phyloP scores from a whole-genome alignment of 2,113 vertebrate species.

The Perccottus glenii region DNA sequence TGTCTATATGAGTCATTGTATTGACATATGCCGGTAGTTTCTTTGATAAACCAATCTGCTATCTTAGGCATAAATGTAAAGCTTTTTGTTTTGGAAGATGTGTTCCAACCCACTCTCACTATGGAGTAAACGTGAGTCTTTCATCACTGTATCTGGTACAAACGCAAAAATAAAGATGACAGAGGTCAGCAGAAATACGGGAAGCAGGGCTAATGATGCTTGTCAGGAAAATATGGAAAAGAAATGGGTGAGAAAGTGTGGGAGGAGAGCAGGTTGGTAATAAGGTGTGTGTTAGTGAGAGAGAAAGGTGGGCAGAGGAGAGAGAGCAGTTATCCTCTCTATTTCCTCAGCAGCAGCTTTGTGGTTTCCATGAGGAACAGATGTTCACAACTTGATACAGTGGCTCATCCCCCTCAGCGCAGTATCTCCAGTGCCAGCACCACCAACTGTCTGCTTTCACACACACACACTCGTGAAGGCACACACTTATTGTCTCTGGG shows the following conservation, averaged over 20 bases:
- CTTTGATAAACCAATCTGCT: background rate
- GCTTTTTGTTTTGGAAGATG: too few species aligned
- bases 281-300: conserved; percentile 25
- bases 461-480: conserved; percentile 2
- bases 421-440: conserved; percentile 79
- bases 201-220: conserved; percentile 29
- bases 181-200: conserved; percentile 8
- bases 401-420: conserved; percentile 74
- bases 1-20: background rate
- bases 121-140: background rate
- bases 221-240: conserved; percentile 32
- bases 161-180: conserved; percentile 4
- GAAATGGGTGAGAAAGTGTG: conserved; percentile 32
- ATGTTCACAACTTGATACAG: conserved; percentile 85
- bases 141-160: background rate
- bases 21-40: conserved; percentile 14
- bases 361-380: conserved; percentile 84
- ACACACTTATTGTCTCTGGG: conserved; percentile 37
- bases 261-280: conserved; percentile 35
- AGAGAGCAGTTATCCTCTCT: conserved; percentile 75
- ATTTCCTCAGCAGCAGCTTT: conserved; percentile 80
- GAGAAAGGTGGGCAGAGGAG: conserved; percentile 26
- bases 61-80: conserved; percentile 1
- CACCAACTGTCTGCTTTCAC: conserved; percentile 76
- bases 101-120: background rate